A percentile compares a stretch with the other conserved stretches of the same genome.
Evolutionary conservation across 2,888 invertebrate species (phyloP).

Genomic region (Pterobdella sp.): DNA sequence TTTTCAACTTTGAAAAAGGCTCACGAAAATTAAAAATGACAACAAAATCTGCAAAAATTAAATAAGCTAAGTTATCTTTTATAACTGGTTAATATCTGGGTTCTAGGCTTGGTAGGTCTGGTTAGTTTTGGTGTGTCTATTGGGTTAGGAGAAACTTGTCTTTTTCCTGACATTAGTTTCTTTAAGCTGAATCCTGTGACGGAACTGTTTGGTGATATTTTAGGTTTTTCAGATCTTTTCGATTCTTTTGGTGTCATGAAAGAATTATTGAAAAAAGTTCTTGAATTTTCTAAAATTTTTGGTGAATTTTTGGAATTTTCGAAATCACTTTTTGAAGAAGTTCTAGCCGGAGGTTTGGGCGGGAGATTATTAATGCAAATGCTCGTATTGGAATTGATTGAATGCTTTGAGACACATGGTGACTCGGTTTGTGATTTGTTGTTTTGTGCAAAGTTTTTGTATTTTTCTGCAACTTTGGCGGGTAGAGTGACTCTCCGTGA

Average conservation of each 20-base stretch:
- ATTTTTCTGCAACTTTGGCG: constrained; percentile 36
- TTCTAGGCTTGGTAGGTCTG: constrained; percentile 21
- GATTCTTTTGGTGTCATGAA: not conserved
- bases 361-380: not conserved
- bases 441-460: constrained; percentile 30
- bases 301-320: not conserved
- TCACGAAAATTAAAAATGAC: no score
- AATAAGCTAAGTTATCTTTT: constrained; percentile 10
- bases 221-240: not conserved
- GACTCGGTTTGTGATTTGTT: not conserved
- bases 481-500: constrained; percentile 36
- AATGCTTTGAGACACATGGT: not conserved
- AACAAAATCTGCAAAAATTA: no score
- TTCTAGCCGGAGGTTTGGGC: constrained; percentile 22
- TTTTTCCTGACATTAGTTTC: not conserved
- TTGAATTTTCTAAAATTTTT: not conserved
- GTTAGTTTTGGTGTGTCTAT: constrained; percentile 7
- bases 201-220: not conserved
- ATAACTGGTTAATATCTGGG: constrained; percentile 9
- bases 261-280: not conserved
- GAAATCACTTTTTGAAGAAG: constrained; percentile 4
- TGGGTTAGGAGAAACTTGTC: not conserved
- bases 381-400: not conserved
- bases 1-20: no score
- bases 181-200: not conserved